phyloP scores from a whole-genome alignment of 2,113 vertebrate species.

The Oriolus oriolus region DNA sequence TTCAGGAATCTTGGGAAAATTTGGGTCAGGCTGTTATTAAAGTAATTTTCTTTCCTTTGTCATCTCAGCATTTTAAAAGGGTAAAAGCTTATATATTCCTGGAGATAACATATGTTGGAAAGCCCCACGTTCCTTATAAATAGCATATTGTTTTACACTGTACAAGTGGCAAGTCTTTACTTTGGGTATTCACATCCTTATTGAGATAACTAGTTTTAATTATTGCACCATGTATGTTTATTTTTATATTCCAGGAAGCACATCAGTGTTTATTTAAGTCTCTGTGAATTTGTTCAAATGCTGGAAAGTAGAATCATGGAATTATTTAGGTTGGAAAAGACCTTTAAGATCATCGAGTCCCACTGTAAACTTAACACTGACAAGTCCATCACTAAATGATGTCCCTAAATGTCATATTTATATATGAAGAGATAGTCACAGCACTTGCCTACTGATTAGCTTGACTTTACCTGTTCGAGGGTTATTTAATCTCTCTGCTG shows the following conservation, averaged over 20 bases:
- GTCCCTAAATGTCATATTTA: neutral
- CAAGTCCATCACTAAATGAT: neutral
- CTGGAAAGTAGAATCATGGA: neutral
- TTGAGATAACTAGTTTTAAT: neutral
- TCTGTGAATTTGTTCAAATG: neutral
- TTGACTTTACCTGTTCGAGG: neutral
- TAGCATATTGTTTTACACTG: neutral
- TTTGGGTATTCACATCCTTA: neutral
- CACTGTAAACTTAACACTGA: neutral
- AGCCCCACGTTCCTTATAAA: neutral
- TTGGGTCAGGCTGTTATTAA: neutral
- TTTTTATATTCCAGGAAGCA: neutral
- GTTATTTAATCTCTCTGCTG: neutral
- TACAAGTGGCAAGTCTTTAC: neutral
- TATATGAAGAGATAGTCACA: neutral
- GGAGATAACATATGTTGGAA: neutral
- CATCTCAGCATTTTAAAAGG: neutral
- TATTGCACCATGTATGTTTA: neutral
- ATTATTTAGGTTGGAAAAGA: neutral
- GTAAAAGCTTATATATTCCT: neutral
- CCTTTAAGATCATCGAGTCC: neutral
- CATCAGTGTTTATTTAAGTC: neutral
- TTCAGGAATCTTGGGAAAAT: neutral
- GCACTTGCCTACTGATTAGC: neutral
- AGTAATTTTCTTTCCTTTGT: neutral